Evolutionary conservation across 2,113 vertebrate genomes (phyloP).

Genomic region (Miniopterus natalensis): DNA sequence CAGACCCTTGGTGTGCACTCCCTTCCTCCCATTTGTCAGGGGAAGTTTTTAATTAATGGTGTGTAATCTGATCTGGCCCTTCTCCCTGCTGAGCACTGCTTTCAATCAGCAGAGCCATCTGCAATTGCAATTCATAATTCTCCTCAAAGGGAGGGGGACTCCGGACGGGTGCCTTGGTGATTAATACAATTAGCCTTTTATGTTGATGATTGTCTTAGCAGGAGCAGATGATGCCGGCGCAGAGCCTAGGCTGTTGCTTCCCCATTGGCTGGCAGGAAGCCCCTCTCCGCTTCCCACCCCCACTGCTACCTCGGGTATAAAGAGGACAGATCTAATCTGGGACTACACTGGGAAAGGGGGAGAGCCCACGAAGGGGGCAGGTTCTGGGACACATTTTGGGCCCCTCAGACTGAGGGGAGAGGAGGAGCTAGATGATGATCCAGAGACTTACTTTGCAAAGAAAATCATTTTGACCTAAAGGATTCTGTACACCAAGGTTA

Average conservation of each 20-base stretch:
- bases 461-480: conserved; percentile 29
- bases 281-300: conserved; percentile 1
- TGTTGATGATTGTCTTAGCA: conserved; percentile 83
- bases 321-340: conserved; percentile 20
- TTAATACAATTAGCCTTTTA: conserved; percentile 86
- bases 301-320: conserved; percentile 8
- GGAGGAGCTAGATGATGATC: neutral
- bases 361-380: neutral
- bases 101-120: conserved; percentile 85
- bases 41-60: conserved; percentile 87
- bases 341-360: neutral
- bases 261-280: conserved; percentile 63
- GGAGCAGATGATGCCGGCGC: conserved; percentile 76
- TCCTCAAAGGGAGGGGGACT: conserved; percentile 67
- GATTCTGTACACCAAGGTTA: neutral
- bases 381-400: neutral
- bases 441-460: conserved; percentile 11
- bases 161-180: conserved; percentile 79
- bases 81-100: conserved; percentile 81
- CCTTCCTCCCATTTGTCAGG: conserved; percentile 71
- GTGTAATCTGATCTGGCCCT: conserved; percentile 84
- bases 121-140: conserved; percentile 85
- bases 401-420: neutral
- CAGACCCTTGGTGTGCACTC: conserved; percentile 34
- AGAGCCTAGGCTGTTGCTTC: neutral